These are phyloP conservation scores for Dolichotis patagonum DNA, from an alignment of 2,113 vertebrate genomes.

Conservation along the genomic window DNA sequence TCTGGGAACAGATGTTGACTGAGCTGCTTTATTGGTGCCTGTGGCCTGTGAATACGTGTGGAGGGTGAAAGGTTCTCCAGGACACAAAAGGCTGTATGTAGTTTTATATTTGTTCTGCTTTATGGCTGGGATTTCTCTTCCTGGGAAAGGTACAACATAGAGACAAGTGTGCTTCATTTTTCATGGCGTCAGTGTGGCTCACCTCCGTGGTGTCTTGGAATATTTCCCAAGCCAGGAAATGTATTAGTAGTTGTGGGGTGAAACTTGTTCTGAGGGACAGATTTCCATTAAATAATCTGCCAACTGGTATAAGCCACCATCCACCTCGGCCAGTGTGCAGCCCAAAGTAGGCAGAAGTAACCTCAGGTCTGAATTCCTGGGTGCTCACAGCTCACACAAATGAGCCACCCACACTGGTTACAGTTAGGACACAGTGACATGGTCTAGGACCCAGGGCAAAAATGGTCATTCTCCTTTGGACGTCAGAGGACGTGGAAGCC, in stretches of 20 bases:
- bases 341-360: background rate
- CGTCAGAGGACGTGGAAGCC: background rate
- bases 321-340: background rate
- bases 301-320: background rate
- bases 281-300: background rate
- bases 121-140: background rate
- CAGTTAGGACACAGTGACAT: background rate
- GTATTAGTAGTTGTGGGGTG: background rate
- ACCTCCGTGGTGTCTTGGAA: background rate
- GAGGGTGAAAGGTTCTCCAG: background rate
- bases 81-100: background rate
- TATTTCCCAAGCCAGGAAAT: conserved; percentile 2
- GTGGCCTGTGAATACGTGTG: background rate
- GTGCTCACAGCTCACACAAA: background rate
- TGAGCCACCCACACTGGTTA: background rate
- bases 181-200: background rate
- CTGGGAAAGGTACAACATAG: background rate
- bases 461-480: background rate
- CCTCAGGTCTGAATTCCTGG: background rate
- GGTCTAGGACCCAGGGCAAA: background rate
- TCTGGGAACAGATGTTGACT: background rate
- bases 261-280: background rate
- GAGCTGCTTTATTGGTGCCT: conserved; percentile 4
- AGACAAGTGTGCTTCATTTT: background rate
- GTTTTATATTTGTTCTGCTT: background rate